These are phyloP conservation scores for Picathartes gymnocephalus DNA, from an alignment of 2,113 vertebrate genomes.

Conservation along the genomic window DNA sequence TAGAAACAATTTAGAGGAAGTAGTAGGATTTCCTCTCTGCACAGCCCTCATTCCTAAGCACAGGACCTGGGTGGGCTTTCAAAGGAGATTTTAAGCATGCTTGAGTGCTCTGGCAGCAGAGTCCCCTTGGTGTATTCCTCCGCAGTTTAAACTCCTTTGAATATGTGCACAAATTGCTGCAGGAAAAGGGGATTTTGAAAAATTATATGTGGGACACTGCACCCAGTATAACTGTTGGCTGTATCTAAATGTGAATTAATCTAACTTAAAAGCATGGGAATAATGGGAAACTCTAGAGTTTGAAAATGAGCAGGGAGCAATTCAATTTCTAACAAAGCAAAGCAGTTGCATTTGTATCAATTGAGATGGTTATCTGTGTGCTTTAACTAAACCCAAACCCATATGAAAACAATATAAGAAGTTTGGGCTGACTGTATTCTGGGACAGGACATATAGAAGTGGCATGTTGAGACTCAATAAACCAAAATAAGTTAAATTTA, in stretches of 20 bases:
- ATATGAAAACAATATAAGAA: neutral
- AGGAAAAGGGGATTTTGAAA: neutral
- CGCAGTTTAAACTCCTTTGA: neutral
- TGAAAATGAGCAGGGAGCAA: neutral
- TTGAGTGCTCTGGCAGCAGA: neutral
- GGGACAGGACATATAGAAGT: rapidly evolving
- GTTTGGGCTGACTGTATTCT: neutral
- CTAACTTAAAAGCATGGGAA: neutral
- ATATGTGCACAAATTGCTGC: neutral
- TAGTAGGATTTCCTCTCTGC: neutral
- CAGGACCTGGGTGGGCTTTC: neutral
- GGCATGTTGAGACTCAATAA: neutral
- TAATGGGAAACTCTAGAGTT: neutral
- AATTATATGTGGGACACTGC: neutral
- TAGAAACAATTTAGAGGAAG: neutral
- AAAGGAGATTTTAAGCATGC: neutral
- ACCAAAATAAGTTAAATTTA: neutral
- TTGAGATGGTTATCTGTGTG: neutral
- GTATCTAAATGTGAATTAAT: neutral
- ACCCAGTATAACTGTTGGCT: neutral
- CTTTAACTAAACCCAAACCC: neutral
- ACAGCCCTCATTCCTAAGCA: neutral
- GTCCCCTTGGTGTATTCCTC: neutral
- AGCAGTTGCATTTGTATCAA: neutral
- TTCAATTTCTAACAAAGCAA: neutral